Conservation (phyloP, 2,888 invertebrate species). For the Lasioglossum calceatum region DNA sequence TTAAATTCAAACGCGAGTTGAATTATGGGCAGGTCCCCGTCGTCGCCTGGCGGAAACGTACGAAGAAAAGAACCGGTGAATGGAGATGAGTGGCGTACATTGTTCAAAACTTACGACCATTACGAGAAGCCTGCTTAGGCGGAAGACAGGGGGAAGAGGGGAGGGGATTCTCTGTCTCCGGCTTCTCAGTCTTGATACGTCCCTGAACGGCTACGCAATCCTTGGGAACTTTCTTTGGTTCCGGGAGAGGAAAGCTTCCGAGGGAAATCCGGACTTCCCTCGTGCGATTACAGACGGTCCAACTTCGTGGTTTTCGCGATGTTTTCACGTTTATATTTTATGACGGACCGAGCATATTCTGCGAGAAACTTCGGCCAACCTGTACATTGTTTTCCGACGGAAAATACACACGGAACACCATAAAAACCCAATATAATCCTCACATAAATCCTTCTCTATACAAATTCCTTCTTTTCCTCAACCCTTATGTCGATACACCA, state of each 20-base stretch:
- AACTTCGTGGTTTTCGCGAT: slow-evolving; percentile 28
- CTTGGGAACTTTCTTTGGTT: slow-evolving; percentile 57
- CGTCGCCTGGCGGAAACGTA: slow-evolving; percentile 39
- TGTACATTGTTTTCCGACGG: background rate
- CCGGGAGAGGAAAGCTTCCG: slow-evolving; percentile 63
- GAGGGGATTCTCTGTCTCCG: slow-evolving; percentile 50
- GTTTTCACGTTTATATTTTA: slow-evolving; percentile 27
- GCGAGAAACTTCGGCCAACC: background rate
- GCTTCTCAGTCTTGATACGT: slow-evolving; percentile 43
- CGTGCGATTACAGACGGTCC: slow-evolving; percentile 15
- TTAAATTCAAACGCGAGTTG: slow-evolving; percentile 56
- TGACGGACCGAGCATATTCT: slow-evolving; percentile 8
- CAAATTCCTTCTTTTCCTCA: too few relatives aligned
- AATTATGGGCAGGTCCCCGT: slow-evolving; percentile 31
- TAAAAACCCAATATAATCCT: background rate
- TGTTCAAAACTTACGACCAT: slow-evolving; percentile 77
- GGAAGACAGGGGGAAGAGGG: slow-evolving; percentile 24
- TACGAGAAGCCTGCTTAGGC: slow-evolving; percentile 67
- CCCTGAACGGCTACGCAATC: slow-evolving; percentile 59
- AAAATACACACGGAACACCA: background rate
- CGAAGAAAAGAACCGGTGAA: slow-evolving; percentile 44
- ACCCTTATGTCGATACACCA: too few relatives aligned
- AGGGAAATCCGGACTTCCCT: slow-evolving; percentile 66
- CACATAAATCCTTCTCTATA: background rate
- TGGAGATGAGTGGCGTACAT: slow-evolving; percentile 67